These are phyloP conservation scores for Gymnoscopelus braueri DNA, from an alignment of 2,797 vertebrate genomes.

Conservation along the genomic window DNA sequence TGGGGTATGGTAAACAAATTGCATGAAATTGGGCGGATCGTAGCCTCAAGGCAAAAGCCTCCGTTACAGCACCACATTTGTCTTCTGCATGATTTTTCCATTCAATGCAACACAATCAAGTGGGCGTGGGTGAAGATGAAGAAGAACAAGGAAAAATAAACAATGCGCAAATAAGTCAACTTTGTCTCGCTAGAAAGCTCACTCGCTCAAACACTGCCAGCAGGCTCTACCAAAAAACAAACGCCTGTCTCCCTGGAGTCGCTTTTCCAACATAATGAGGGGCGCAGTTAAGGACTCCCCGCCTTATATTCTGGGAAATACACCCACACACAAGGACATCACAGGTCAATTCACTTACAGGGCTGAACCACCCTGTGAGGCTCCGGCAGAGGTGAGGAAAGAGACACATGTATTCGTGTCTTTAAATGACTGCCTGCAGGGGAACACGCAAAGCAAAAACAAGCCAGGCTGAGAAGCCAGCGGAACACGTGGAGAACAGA, in stretches of 20 bases:
- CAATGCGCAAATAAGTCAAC: conserved; percentile 46
- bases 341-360: conserved; percentile 72
- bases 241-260: conserved; percentile 51
- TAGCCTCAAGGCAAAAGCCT: conserved; percentile 43
- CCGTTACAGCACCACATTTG: conserved; percentile 49
- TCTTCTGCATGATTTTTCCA: conserved; percentile 43
- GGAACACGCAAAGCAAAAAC: conserved; percentile 55
- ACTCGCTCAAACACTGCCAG: conserved; percentile 61
- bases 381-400: conserved; percentile 62
- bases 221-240: conserved; percentile 56
- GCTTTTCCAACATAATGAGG: conserved; percentile 69
- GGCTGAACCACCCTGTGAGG: conserved; percentile 50
- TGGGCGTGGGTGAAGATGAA: conserved; percentile 16
- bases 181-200: conserved; percentile 63
- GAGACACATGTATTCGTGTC: conserved; percentile 59
- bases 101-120: conserved; percentile 52
- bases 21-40: conserved; percentile 34
- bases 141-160: conserved; percentile 50
- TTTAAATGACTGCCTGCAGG: conserved; percentile 71
- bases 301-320: conserved; percentile 63
- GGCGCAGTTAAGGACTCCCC: conserved; percentile 48
- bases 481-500: conserved; percentile 60
- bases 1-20: conserved; percentile 41
- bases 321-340: conserved; percentile 54
- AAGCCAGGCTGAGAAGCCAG: conserved; percentile 62